Evolutionary conservation across 2,113 vertebrate species (phyloP), one percentile per base, ranked within the genome.

Genomic region (Falcunculus frontatus): DNA sequence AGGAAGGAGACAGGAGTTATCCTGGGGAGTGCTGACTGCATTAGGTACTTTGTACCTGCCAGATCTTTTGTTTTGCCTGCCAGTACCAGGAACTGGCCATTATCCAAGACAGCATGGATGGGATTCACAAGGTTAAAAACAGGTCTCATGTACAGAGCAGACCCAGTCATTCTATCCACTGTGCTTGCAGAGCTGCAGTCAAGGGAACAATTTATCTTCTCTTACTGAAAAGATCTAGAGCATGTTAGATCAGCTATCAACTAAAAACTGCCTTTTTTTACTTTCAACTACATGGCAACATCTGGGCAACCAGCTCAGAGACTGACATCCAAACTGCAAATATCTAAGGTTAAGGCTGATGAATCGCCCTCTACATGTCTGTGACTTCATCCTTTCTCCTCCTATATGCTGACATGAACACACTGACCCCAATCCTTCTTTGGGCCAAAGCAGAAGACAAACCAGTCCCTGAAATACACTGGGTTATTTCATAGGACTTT

Each of bases 341-440:
- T 44, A 68, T 39, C 30, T 26, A 27, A 55, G 7, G 35, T 35
- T 55, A 82, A 59, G 39, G 25, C 39, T 67, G 35, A 75, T n/a
- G 7, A 78, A 62, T 14, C 1, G 7, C 8, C 8, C 5, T 37
- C 9, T 16, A 21, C 4, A 5, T 1, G 6, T 9, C 65, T 64
- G 67, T 17, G 16, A 16, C 26, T 72, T 78, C 42, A 37, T 63
- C 27, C 42, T 59, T 55, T 41, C 7, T 30, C n/a, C 13, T 56
- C 39, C 42, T 44, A 4, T 39, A 11, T 9, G 32, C 30, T 70
- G 35, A 47, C 15, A 35, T 4, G 9, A 89, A 37, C 22, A 26
- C 25, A 18, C 29, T 14, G 12, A 76, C 41, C 30, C 22, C 10
- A 37, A 4, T 18, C 33, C 23, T 77, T 19, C 42, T 64, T 62